Evolutionary conservation across 1,140 invertebrate species (phyloP).

Genomic region (Laupala kohalensis): DNA sequence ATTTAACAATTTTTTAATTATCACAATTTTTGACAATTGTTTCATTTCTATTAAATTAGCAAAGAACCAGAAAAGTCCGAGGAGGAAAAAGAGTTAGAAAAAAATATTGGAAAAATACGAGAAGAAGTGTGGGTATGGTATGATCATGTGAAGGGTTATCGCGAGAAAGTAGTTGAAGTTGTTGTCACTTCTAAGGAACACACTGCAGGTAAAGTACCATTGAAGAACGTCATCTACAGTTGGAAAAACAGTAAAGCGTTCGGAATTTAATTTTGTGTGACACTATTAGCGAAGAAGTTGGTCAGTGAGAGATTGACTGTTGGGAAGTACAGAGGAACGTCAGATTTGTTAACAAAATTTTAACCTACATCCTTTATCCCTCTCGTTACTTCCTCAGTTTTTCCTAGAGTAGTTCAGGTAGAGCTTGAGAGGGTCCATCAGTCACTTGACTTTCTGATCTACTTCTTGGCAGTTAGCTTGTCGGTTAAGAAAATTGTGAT

Average conservation of each 20-base stretch:
- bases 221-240: background rate
- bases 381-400: too few species aligned
- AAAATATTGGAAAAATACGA: slow-evolving; percentile 24
- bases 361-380: background rate
- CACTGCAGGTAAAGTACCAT: slow-evolving; percentile 22
- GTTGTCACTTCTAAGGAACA: slow-evolving; percentile 27
- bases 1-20: too few species aligned
- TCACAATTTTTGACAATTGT: too few species aligned
- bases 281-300: background rate
- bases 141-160: slow-evolving; percentile 20
- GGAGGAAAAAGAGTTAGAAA: too few species aligned
- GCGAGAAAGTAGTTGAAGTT: slow-evolving; percentile 19
- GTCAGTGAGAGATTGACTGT: background rate
- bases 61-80: too few species aligned
- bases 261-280: background rate
- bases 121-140: slow-evolving; percentile 22
- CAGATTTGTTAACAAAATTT: background rate
- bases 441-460: background rate
- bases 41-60: too few species aligned
- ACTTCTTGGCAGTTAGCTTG: slow-evolving; percentile 3
- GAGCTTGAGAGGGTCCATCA: background rate
- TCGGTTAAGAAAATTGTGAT: slow-evolving; percentile 1
- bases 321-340: background rate
- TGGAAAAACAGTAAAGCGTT: background rate
- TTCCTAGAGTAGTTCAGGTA: too few species aligned